A percentile compares a stretch with the other conserved stretches of the same genome.
These are phyloP conservation scores for Adelognathus sp. DNA, from an alignment of 2,888 invertebrate genomes.

Conservation along the genomic window DNA sequence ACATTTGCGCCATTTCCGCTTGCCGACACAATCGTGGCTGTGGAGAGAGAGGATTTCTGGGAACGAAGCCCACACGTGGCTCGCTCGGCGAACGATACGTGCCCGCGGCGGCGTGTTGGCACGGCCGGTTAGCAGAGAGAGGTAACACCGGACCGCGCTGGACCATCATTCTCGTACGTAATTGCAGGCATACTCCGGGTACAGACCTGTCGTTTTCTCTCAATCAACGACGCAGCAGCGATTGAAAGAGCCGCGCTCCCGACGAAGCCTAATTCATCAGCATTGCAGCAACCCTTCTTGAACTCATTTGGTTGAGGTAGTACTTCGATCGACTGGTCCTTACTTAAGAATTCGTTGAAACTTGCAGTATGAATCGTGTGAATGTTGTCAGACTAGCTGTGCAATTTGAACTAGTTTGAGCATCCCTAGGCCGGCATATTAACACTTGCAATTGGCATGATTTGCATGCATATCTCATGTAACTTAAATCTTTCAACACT, in stretches of 20 bases:
- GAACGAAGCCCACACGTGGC: conserved; percentile 65
- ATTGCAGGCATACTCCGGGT: conserved; percentile 33
- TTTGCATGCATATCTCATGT: too few species aligned
- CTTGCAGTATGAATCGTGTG: too few species aligned
- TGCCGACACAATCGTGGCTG: conserved; percentile 69
- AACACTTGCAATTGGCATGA: too few species aligned
- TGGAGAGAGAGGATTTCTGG: conserved; percentile 75
- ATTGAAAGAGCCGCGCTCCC: neutral
- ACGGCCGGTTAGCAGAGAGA: conserved; percentile 14
- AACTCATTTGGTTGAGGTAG: too few species aligned
- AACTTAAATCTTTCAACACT: too few species aligned
- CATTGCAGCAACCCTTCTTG: too few species aligned
- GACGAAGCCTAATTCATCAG: too few species aligned
- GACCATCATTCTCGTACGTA: conserved; percentile 14
- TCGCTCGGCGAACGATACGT: conserved; percentile 24
- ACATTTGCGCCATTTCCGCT: conserved; percentile 77
- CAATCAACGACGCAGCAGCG: conserved; percentile 33
- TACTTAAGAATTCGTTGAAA: too few species aligned
- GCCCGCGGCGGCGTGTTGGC: neutral
- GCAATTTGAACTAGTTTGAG: too few species aligned
- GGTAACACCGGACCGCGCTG: conserved; percentile 22
- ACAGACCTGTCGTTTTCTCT: conserved; percentile 53
- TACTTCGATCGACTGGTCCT: too few species aligned
- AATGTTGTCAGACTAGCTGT: too few species aligned
- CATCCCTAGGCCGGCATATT: too few species aligned